Evolutionary conservation across 2,888 invertebrate species (phyloP), one percentile per base, ranked within the genome.

Genomic region (Elysia crispata): DNA sequence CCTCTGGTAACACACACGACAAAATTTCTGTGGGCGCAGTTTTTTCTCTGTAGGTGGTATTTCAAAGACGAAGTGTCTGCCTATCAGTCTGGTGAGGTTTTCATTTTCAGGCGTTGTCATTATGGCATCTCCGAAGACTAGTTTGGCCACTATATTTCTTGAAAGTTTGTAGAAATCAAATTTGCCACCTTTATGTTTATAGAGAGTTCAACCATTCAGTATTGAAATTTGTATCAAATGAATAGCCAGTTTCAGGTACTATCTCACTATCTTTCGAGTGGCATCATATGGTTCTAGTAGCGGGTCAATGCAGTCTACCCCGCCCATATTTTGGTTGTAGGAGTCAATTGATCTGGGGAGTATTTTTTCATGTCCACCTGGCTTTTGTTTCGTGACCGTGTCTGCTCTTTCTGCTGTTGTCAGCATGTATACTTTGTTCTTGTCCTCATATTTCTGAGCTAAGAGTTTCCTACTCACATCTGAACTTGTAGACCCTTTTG

Each of bases 261-360:
- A 86, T 72, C 83, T 84, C n/a, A 81, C 25, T 18, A 78, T 81
- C 60, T 82, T 83, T 1, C 84, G 23, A 1, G 79, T 81, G 77
- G 79, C 76, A 20, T 76, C 64, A 41, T 84, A 81, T 30, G 82
- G 84, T 20, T 77, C 41, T 13, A 62, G 60, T 1, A 85, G 60
- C 79, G 85, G 84, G 64, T 85, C 85, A 13, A 79, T 80, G 0
- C 75, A 33, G 70, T 86, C 84, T 23, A 86, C 83, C 13, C 83
- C 83, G 62, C 84, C 84, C 84, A 85, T 86, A 33, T 81, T 54
- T 57, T 62, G 28, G 54, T 81, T 83, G 64, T 84, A 86, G 11
- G 82, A 60, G 1, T 77, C 30, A 25, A 82, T 74, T 25, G 64
- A 77, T 1, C 30, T n/a, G 1, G 84, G 84, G 64, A 81, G n/a